These are phyloP conservation scores for Ceratoteleas bidentatus DNA, from an alignment of 1,140 invertebrate genomes.

Conservation along the genomic window DNA sequence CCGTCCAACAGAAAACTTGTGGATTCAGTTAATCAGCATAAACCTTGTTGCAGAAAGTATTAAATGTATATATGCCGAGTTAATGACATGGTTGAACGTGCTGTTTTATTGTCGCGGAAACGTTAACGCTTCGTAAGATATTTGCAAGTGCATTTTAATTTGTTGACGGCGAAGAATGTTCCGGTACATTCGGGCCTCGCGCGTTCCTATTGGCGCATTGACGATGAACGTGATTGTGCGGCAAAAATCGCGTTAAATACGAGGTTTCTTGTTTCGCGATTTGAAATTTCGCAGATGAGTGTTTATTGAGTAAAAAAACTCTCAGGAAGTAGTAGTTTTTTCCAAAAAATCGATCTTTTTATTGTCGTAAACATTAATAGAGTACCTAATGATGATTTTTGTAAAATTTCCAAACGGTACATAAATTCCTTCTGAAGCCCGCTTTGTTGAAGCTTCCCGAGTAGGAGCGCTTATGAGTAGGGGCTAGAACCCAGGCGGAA, in stretches of 20 bases:
- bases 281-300: no score
- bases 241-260: not conserved
- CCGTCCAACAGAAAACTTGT: conserved; percentile 48
- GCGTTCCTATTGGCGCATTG: not conserved
- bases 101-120: conserved; percentile 65
- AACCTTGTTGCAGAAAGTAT: conserved; percentile 64
- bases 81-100: conserved; percentile 59
- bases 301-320: no score
- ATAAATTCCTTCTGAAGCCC: no score
- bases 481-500: no score
- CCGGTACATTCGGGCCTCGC: conserved; percentile 40
- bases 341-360: no score
- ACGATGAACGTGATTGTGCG: not conserved
- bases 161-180: conserved; percentile 41
- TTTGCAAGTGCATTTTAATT: conserved; percentile 60
- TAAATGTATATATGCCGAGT: conserved; percentile 61
- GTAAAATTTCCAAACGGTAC: no score
- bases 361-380: no score
- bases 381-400: no score
- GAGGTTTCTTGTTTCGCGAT: no score
- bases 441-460: no score
- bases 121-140: conserved; percentile 52
- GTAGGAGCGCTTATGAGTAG: no score
- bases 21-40: conserved; percentile 65
- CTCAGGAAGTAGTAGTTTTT: no score